These are phyloP conservation scores for Limenitis camilla DNA, from an alignment of 2,888 invertebrate species.

Conservation along the genomic window DNA sequence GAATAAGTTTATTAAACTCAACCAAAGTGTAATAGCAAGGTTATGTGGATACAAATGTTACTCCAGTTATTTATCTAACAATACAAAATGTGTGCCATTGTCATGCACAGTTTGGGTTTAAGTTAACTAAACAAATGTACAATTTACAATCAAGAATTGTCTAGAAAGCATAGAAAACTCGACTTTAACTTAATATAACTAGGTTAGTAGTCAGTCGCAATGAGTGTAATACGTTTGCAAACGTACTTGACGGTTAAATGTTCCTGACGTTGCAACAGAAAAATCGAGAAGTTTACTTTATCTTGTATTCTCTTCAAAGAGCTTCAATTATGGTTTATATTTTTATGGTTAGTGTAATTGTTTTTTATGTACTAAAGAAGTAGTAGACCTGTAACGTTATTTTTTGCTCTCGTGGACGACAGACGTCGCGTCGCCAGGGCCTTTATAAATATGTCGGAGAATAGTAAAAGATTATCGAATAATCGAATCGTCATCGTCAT, in stretches of 20 bases:
- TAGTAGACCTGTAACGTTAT: no score
- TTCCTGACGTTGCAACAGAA: slow-evolving; percentile 2
- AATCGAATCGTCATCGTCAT: no score
- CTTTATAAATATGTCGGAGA: no score
- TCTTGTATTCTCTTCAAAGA: not conserved
- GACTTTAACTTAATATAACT: not conserved
- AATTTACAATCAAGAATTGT: not conserved
- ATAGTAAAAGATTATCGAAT: no score
- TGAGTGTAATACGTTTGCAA: not conserved
- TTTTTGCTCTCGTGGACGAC: no score
- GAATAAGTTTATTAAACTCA: not conserved
- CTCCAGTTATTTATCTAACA: slow-evolving; percentile 21
- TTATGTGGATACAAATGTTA: slow-evolving; percentile 17
- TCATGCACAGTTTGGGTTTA: slow-evolving; percentile 8
- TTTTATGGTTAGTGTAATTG: not conserved
- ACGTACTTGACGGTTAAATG: slow-evolving; percentile 4
- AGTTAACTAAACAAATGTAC: slow-evolving; percentile 7
- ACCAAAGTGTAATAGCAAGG: slow-evolving; percentile 6
- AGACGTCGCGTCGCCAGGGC: no score
- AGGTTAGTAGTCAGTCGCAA: not conserved
- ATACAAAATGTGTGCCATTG: slow-evolving; percentile 10
- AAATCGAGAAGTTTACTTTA: not conserved
- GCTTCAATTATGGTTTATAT: slow-evolving; percentile 2
- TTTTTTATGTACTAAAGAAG: not conserved
- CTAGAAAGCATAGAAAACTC: not conserved